A percentile compares a stretch with the other conserved stretches of the same genome.
Evolutionary conservation across 2,113 vertebrate species (phyloP).

Genomic region (Polypterus senegalus): DNA sequence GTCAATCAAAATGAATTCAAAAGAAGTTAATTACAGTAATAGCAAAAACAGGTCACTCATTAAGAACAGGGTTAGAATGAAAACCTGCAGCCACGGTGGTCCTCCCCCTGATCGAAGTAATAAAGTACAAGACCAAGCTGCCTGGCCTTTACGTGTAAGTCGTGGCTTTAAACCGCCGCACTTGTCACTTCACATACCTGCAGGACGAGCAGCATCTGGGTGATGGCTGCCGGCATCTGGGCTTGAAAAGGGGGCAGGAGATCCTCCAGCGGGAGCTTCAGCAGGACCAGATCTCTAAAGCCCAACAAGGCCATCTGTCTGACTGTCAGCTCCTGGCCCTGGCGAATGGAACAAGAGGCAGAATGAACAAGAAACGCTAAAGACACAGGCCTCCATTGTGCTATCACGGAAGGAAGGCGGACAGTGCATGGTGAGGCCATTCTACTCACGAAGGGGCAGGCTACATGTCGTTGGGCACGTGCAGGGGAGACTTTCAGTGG

Average conservation of each 20-base stretch:
- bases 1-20: too few relatives aligned
- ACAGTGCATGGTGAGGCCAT: too few relatives aligned
- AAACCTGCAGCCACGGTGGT: too few relatives aligned
- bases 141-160: not conserved
- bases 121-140: not conserved
- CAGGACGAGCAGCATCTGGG: conserved; percentile 85
- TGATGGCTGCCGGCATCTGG: conserved; percentile 55
- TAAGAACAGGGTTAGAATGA: too few relatives aligned
- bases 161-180: not conserved
- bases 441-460: too few relatives aligned
- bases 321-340: conserved; percentile 87
- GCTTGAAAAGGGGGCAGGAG: conserved; percentile 45
- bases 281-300: conserved; percentile 78
- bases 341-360: not conserved
- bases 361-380: too few relatives aligned
- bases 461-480: too few relatives aligned
- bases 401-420: too few relatives aligned
- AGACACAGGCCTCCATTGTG: too few relatives aligned
- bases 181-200: conserved; percentile 45
- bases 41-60: too few relatives aligned
- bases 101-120: not conserved
- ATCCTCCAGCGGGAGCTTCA: conserved; percentile 70
- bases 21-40: too few relatives aligned
- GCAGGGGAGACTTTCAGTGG: too few relatives aligned
- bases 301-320: conserved; percentile 84